These are phyloP conservation scores for Rhagoletis pomonella DNA, from an alignment of 1,140 invertebrate genomes.

Conservation along the genomic window DNA sequence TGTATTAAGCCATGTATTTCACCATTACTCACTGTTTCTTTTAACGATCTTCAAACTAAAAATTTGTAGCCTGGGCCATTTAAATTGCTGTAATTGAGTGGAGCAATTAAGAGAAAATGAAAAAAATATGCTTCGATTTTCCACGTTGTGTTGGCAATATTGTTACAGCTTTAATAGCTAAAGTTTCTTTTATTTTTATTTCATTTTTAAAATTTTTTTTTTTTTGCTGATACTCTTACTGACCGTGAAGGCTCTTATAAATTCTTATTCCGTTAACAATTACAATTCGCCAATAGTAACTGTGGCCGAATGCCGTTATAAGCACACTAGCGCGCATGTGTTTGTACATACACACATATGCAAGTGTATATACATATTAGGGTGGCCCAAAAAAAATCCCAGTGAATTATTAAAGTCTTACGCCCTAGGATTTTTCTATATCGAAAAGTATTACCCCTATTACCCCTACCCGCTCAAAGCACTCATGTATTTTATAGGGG, in stretches of 20 bases:
- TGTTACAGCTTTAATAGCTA: conserved; percentile 32
- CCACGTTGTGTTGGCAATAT: conserved; percentile 8
- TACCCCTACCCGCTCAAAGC: no score
- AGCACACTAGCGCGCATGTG: not conserved
- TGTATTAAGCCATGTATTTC: no score
- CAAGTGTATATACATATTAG: no score
- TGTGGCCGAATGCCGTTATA: not conserved
- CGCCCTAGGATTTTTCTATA: no score
- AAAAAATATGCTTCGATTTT: conserved; percentile 9
- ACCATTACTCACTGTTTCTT: no score
- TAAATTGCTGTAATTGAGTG: conserved; percentile 42
- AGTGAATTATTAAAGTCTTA: no score
- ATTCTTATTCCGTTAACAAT: conserved; percentile 24
- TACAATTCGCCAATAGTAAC: not conserved
- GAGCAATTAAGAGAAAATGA: conserved; percentile 45
- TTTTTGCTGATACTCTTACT: not conserved
- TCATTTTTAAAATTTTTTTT: no score
- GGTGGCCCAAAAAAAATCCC: no score
- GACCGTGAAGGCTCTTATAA: conserved; percentile 6
- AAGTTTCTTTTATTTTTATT: no score
- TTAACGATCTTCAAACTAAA: not conserved
- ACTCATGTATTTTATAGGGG: no score
- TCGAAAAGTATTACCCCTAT: no score
- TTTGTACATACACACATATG: no score
- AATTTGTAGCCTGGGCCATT: not conserved